Evolutionary conservation across 1,140 invertebrate genomes (phyloP).

Genomic region (Drosophila nigrodunni): DNA sequence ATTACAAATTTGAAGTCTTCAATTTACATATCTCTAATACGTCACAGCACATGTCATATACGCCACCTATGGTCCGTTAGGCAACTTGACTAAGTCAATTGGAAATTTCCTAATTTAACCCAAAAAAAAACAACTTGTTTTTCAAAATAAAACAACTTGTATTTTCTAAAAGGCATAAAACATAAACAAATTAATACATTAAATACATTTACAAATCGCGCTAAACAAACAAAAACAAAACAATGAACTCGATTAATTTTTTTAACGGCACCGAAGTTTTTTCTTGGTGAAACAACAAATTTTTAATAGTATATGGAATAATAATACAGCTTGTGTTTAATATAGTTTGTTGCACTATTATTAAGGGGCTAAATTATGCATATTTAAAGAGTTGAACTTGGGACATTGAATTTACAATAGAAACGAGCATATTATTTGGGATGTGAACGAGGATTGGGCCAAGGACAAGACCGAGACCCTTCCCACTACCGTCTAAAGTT

Average conservation of each 20-base stretch:
- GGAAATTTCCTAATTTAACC: background rate
- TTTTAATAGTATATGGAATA: conserved; percentile 76
- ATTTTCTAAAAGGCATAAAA: conserved; percentile 56
- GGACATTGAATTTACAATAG: conserved; percentile 73
- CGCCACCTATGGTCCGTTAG: too few relatives aligned
- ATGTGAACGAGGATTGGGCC: background rate
- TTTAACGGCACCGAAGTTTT: conserved; percentile 30
- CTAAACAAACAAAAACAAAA: conserved; percentile 4
- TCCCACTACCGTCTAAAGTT: too few relatives aligned
- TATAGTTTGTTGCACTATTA: conserved; percentile 71
- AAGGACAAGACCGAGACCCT: too few relatives aligned
- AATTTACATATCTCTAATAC: too few relatives aligned
- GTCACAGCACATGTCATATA: too few relatives aligned
- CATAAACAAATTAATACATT: conserved; percentile 60
- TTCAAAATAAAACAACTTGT: conserved; percentile 57
- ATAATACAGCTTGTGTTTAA: conserved; percentile 74
- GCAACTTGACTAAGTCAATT: background rate
- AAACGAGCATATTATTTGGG: conserved; percentile 33
- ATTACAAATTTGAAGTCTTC: too few relatives aligned
- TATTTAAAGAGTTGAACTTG: conserved; percentile 63
- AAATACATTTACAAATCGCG: conserved; percentile 37
- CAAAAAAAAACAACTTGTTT: conserved; percentile 10
- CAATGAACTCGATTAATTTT: conserved; percentile 1
- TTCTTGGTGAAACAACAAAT: conserved; percentile 66
- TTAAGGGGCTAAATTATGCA: conserved; percentile 75